Percentiles rank a stretch among this genome's conserved stretches.
Evolutionary conservation across 1,140 invertebrate species (phyloP).

Genomic region (Drosophila quadrilineata): DNA sequence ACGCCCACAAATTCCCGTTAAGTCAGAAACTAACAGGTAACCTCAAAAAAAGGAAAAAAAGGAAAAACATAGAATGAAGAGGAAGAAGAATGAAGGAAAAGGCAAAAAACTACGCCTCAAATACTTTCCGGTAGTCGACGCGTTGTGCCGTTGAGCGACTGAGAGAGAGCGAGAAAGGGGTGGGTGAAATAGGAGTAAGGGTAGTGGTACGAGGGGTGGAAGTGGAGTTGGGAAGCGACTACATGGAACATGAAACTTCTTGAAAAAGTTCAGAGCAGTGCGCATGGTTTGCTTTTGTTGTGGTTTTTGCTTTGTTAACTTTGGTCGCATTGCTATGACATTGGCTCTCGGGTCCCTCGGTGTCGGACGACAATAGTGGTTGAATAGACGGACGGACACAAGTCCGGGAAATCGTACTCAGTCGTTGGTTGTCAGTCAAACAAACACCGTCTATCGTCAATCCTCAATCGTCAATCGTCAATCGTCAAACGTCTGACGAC

Average conservation of each 20-base stretch:
- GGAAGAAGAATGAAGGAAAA: slow-evolving; percentile 17
- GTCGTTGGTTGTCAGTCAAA: slow-evolving; percentile 73
- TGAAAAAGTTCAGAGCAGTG: slow-evolving; percentile 61
- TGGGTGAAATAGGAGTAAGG: background rate
- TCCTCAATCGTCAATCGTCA: slow-evolving; percentile 17
- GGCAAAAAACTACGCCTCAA: slow-evolving; percentile 56
- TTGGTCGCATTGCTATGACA: slow-evolving; percentile 76
- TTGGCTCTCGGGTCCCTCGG: slow-evolving; percentile 40
- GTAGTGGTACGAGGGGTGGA: background rate
- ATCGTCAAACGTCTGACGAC: slow-evolving; percentile 10
- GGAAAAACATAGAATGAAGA: slow-evolving; percentile 9
- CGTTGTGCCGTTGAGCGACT: slow-evolving; percentile 17
- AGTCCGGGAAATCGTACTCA: slow-evolving; percentile 45
- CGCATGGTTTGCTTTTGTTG: slow-evolving; percentile 76
- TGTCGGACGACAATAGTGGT: background rate
- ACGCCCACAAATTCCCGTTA: slow-evolving; percentile 25
- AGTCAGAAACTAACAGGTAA: slow-evolving; percentile 52
- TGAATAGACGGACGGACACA: background rate
- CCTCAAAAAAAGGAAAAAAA: slow-evolving; percentile 49
- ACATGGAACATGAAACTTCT: slow-evolving; percentile 55
- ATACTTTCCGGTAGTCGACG: slow-evolving; percentile 59
- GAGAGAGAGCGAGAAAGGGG: slow-evolving; percentile 21
- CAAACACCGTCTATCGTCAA: slow-evolving; percentile 42
- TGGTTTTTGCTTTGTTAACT: slow-evolving; percentile 75
- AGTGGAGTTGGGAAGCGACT: background rate